Base-by-base conservation (phyloP, 2,888 invertebrate genomes). In the Phalera bucephala region DNA sequence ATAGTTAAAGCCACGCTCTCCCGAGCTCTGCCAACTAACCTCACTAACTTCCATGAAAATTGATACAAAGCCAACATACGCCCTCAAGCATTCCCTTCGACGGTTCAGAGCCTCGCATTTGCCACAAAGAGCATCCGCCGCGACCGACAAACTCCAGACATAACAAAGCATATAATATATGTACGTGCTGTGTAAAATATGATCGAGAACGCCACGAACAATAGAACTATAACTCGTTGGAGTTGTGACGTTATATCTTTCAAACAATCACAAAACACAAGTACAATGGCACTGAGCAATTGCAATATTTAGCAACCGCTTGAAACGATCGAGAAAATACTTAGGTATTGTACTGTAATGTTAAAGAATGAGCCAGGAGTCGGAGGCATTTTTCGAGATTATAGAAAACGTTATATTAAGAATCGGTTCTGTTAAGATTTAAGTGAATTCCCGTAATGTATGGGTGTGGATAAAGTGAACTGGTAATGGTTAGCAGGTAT, bases 131-230 rank as follows among this genome's bases (percentile, higher is more conserved):
- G 41, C 64, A 65, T 72, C 65, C 64, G 61, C 40, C 43, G 47
- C 47, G 45, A 45, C 60, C 68, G 63, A 65, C 72, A 63, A 68
- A 66, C 62, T 55, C 53, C 61, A 69, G 69, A 67, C 68, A 67
- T 56, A 71, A 71, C 69, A 65, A 64, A 50, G 32, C 38, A 38
- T 19, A n/a, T 8, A 34, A 29, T 26, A 27, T 41, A 42, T 29
- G 11, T 20, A 40, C 31, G 28, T 32, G 37, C 36, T 32, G 31
- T 40, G 48, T 63, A 52, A 61, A 57, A 62, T 63, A 64, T 54
- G 61, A 64, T 50, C 41, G 43, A 45, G 41, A 52, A 36, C 48
- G 11, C 28, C 30, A 37, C 36, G 53, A 62, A 68, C 66, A 66
- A 68, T 67, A 51, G 62, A 34, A 34, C 48, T 45, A 59, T 65